phyloP scores from a whole-genome alignment of 1,140 invertebrate species.

The Meloidogyne exigua region DNA sequence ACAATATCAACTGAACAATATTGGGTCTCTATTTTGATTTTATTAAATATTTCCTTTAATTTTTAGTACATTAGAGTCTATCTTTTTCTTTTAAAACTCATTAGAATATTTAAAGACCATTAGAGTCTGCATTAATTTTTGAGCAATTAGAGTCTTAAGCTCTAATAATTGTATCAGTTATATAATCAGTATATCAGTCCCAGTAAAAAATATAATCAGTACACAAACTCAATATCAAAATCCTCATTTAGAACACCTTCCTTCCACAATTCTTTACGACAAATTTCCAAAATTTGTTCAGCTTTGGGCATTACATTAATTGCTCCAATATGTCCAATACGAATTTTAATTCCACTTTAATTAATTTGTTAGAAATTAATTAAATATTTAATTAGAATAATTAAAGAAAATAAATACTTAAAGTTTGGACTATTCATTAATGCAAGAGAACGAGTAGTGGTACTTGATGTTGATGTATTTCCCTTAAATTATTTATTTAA shows the following conservation, averaged over 20 bases:
- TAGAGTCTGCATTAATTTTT: not conserved
- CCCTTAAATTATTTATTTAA: not conserved
- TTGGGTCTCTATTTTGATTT: no score
- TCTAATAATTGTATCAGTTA: not conserved
- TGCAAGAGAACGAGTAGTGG: conserved; percentile 14
- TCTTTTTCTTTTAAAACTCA: not conserved
- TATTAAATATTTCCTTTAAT: no score
- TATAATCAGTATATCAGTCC: not conserved
- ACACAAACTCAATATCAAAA: conserved; percentile 59
- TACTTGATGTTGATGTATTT: not conserved
- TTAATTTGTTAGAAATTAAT: not conserved
- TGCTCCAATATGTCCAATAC: conserved; percentile 60
- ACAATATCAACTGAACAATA: not conserved
- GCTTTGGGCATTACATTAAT: conserved; percentile 61
- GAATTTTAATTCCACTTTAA: conserved; percentile 28
- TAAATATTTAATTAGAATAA: not conserved
- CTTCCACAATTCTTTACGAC: conserved; percentile 53
- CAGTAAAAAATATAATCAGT: not conserved
- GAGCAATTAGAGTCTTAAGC: not conserved
- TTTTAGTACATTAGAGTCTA: no score
- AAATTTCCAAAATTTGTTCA: conserved; percentile 56
- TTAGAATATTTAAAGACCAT: not conserved
- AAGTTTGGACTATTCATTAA: conserved; percentile 26
- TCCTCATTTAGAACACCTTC: conserved; percentile 54
- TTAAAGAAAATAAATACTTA: not conserved